phyloP scores from a whole-genome alignment of 2,888 invertebrate genomes.

The Agrotis puta region DNA sequence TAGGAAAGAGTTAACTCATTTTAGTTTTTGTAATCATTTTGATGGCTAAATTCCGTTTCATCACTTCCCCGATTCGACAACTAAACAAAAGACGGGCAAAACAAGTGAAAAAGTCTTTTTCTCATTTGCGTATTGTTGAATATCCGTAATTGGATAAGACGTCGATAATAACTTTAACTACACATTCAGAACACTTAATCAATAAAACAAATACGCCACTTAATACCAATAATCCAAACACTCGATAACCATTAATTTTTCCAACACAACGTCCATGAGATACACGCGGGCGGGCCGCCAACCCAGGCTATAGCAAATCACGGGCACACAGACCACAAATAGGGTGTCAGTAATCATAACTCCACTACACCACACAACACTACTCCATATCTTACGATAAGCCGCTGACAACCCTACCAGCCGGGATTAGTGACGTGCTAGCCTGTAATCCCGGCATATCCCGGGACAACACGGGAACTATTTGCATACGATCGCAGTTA shows the following conservation, averaged over 20 bases:
- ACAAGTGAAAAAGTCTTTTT: too few species aligned
- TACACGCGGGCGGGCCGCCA: slow-evolving; percentile 59
- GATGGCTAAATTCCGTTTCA: too few species aligned
- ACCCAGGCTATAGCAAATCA: slow-evolving; percentile 60
- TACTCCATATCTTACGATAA: slow-evolving; percentile 81
- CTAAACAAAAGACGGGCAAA: too few species aligned
- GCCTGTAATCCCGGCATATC: slow-evolving; percentile 78
- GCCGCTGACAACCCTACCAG: slow-evolving; percentile 80
- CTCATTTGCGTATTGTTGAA: too few species aligned
- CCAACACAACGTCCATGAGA: slow-evolving; percentile 33
- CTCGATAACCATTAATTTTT: slow-evolving; percentile 44
- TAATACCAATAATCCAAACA: slow-evolving; percentile 14
- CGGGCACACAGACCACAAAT: slow-evolving; percentile 64
- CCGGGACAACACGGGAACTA: slow-evolving; percentile 75
- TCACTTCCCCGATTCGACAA: too few species aligned
- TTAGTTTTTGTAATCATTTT: too few species aligned
- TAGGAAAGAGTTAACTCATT: too few species aligned
- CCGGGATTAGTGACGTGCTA: slow-evolving; percentile 83
- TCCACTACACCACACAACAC: slow-evolving; percentile 72
- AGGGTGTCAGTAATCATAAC: slow-evolving; percentile 68
- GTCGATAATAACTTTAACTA: background rate
- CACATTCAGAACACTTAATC: background rate
- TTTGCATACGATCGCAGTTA: slow-evolving; percentile 88
- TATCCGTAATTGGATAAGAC: too few species aligned
- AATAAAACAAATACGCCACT: background rate